Evolutionary conservation across 1,140 invertebrate species (phyloP).

Genomic region (Bombus affinis): DNA sequence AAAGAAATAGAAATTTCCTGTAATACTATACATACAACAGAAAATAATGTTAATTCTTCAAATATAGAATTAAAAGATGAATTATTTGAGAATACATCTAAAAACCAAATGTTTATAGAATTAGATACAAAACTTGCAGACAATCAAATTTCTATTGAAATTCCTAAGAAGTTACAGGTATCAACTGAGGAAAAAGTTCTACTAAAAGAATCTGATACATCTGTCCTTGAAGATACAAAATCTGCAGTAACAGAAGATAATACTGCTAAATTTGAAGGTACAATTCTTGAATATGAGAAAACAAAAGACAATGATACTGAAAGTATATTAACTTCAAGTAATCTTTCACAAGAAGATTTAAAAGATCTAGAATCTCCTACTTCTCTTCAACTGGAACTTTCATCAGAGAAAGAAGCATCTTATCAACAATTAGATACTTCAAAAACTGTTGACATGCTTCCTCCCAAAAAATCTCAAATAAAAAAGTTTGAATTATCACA

Average conservation of each 20-base stretch:
- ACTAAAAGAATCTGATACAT: conserved; percentile 3
- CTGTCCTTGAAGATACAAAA: conserved; percentile 6
- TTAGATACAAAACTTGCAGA: conserved; percentile 38
- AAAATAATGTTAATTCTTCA: conserved; percentile 51
- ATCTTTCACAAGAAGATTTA: conserved; percentile 7
- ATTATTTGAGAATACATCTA: conserved; percentile 17
- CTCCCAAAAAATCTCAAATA: conserved; percentile 79
- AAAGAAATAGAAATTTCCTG: conserved; percentile 67
- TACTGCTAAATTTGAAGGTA: conserved; percentile 13
- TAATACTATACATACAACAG: conserved; percentile 45
- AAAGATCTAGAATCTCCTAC: conserved; percentile 10
- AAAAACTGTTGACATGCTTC: conserved; percentile 71
- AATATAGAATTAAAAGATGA: conserved; percentile 43
- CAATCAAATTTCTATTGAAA: conserved; percentile 9
- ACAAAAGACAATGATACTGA: conserved; percentile 22
- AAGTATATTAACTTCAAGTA: conserved; percentile 15
- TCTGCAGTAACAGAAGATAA: conserved; percentile 1
- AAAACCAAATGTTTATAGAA: conserved; percentile 24
- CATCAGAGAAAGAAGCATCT: conserved; percentile 25
- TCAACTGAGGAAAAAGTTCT: not conserved
- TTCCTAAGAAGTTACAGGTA: conserved; percentile 25
- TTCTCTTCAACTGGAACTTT: conserved; percentile 8
- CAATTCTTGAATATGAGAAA: conserved; percentile 14
- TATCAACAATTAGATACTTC: conserved; percentile 18
- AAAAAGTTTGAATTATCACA: conserved; percentile 80